These are phyloP conservation scores for Aphaenogaster ashmeadi DNA, from an alignment of 1,140 invertebrate genomes.

Conservation along the genomic window DNA sequence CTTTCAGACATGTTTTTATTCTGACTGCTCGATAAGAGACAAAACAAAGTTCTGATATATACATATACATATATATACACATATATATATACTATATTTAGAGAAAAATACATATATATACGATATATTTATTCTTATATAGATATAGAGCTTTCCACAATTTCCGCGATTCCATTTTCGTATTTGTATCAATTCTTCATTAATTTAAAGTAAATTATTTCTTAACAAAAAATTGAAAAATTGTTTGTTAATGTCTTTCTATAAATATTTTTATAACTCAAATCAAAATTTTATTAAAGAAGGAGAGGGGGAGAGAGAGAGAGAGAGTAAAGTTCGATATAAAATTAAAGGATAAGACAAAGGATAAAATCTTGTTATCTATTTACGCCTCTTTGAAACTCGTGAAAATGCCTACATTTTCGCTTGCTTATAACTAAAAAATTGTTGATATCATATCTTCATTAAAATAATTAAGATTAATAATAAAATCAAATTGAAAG, in stretches of 20 bases:
- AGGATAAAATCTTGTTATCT: conserved; percentile 19
- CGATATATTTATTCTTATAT: conserved; percentile 43
- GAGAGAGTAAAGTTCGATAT: conserved; percentile 8
- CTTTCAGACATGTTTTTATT: conserved; percentile 73
- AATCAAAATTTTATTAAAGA: background rate
- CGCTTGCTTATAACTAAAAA: background rate
- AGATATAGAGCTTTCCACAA: conserved; percentile 7
- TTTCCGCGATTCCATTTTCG: background rate
- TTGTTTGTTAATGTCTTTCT: background rate
- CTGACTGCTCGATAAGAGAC: conserved; percentile 70
- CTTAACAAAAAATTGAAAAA: background rate
- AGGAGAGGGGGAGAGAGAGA: background rate
- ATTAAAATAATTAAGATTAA: conserved; percentile 14
- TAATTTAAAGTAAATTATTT: conserved; percentile 11
- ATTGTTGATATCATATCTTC: background rate
- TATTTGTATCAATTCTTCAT: background rate
- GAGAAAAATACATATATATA: conserved; percentile 35
- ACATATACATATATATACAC: conserved; percentile 55
- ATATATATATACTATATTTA: conserved; percentile 66
- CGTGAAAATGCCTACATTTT: background rate
- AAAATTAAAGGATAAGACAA: background rate
- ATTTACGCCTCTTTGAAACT: background rate
- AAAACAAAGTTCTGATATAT: conserved; percentile 78
- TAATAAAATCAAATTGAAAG: background rate
- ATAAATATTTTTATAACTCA: conserved; percentile 30